These are phyloP conservation scores for Podarcis raffonei DNA, from an alignment of 2,113 vertebrate species.

Conservation along the genomic window DNA sequence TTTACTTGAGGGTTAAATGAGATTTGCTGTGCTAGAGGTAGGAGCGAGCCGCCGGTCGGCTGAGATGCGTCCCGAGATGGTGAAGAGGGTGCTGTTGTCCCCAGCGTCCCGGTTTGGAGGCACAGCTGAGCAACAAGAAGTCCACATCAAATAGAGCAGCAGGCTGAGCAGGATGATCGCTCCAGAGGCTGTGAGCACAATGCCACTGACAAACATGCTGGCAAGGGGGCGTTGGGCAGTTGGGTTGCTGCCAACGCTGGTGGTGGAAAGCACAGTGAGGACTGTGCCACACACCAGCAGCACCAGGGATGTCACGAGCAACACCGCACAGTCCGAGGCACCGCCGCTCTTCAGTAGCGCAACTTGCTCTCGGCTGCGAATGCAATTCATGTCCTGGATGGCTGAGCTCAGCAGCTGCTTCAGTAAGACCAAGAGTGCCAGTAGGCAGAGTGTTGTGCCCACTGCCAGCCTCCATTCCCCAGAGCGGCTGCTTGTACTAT, in stretches of 20 bases:
- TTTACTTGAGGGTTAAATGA: background rate
- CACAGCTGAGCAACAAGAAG: slow-evolving; percentile 58
- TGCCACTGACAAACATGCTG: slow-evolving; percentile 91
- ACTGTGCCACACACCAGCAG: slow-evolving; percentile 87
- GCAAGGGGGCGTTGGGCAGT: slow-evolving; percentile 75
- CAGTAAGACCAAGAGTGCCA: slow-evolving; percentile 90
- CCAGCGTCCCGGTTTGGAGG: slow-evolving; percentile 31
- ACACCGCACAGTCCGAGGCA: slow-evolving; percentile 85
- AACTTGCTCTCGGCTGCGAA: slow-evolving; percentile 88
- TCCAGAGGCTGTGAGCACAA: slow-evolving; percentile 84
- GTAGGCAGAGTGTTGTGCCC: slow-evolving; percentile 90
- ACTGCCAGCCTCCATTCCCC: slow-evolving; percentile 93
- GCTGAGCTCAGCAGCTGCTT: slow-evolving; percentile 97
- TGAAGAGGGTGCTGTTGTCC: slow-evolving; percentile 81
- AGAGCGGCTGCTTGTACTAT: slow-evolving; percentile 92
- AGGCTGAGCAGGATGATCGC: slow-evolving; percentile 82
- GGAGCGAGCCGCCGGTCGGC: slow-evolving; percentile 81
- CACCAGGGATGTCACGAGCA: slow-evolving; percentile 85
- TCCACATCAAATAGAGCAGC: slow-evolving; percentile 79
- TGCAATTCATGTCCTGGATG: slow-evolving; percentile 97
- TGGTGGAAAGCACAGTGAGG: slow-evolving; percentile 85
- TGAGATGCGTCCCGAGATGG: slow-evolving; percentile 86
- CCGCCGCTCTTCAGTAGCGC: slow-evolving; percentile 93
- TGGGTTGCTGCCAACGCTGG: slow-evolving; percentile 79
- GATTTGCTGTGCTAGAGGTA: slow-evolving; percentile 68